Evolutionary conservation across 2,888 invertebrate genomes (phyloP).

Genomic region (Ommatoiulus sabulosus): DNA sequence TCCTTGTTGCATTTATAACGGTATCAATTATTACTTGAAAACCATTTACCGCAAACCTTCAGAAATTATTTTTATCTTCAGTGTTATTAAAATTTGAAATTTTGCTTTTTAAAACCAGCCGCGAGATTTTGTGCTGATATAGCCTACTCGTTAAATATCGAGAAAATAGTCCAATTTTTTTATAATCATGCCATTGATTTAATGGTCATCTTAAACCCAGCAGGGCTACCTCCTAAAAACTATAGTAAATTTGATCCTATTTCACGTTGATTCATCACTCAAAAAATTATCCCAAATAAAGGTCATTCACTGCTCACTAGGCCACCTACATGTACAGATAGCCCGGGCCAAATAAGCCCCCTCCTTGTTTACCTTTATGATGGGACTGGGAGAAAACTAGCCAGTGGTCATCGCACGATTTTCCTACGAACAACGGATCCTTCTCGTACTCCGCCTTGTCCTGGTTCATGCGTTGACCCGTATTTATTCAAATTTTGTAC

Average conservation of each 20-base stretch:
- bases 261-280: neutral
- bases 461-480: neutral
- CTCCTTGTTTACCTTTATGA: neutral
- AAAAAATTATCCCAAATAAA: neutral
- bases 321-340: neutral
- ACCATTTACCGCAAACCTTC: too few species aligned
- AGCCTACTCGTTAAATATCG: too few species aligned
- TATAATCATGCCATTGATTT: too few species aligned
- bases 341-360: neutral
- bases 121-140: too few species aligned
- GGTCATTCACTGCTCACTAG: neutral
- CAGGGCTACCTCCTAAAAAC: neutral
- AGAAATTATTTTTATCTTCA: too few species aligned
- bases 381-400: neutral
- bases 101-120: too few species aligned
- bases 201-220: neutral
- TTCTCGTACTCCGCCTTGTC: neutral
- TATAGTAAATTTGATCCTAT: neutral
- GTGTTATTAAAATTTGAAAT: too few species aligned
- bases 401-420: slow-evolving; percentile 13
- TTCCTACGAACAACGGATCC: neutral
- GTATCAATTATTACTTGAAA: too few species aligned
- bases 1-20: too few species aligned
- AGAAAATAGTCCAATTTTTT: too few species aligned
- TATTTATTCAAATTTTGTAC: neutral